These are phyloP conservation scores for Dryoscopus gambensis DNA, from an alignment of 2,113 vertebrate genomes.

Conservation along the genomic window DNA sequence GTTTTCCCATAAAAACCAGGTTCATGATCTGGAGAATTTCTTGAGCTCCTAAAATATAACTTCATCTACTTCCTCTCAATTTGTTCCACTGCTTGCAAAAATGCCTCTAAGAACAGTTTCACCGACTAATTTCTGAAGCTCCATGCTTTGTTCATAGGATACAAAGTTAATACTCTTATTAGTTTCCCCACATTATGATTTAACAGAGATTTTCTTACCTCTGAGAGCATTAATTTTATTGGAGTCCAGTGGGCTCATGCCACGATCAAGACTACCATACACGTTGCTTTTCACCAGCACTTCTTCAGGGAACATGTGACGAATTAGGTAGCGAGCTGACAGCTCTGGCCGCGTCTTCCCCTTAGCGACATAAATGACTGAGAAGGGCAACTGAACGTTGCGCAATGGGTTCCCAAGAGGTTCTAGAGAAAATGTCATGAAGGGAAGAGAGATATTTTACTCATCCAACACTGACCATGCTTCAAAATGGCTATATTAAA, in stretches of 20 bases:
- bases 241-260: conserved; percentile 67
- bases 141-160: not conserved
- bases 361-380: conserved; percentile 65
- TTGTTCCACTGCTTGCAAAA: not conserved
- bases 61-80: not conserved
- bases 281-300: conserved; percentile 75
- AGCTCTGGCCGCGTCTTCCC: conserved; percentile 66
- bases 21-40: not conserved
- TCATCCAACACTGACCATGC: not conserved
- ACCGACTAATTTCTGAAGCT: not conserved
- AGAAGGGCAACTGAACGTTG: conserved; percentile 67
- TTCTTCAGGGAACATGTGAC: conserved; percentile 75
- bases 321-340: conserved; percentile 74
- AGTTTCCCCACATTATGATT: not conserved
- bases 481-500: not conserved
- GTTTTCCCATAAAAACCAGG: not conserved
- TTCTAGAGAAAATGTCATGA: conserved; percentile 41
- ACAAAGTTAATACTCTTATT: not conserved
- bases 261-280: conserved; percentile 63
- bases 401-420: conserved; percentile 69
- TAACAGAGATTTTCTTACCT: conserved; percentile 61
- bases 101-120: not conserved
- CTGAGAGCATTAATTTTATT: conserved; percentile 76
- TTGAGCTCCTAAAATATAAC: not conserved
- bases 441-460: not conserved